Conservation (phyloP, 37 sponge, comb jelly and placozoan genomes). For the Lycopodina hypogea region DNA sequence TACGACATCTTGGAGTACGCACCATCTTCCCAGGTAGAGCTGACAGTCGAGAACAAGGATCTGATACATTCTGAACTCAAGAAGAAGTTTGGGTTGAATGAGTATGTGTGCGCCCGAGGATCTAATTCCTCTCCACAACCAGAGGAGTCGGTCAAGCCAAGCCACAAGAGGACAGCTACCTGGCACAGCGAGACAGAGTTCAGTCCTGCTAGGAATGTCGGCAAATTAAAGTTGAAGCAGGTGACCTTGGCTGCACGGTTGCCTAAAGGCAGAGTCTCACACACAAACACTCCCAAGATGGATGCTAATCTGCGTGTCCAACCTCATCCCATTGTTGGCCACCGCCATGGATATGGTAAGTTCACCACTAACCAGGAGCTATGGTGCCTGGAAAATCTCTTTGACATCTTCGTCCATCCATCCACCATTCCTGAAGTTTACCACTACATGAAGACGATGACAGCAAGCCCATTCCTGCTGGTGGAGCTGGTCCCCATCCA, state of each 20-base stretch:
- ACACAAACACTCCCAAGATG: slow-evolving; percentile 2
- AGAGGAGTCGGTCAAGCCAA: background rate
- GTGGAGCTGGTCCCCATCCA: slow-evolving; percentile 19
- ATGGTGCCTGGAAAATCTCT: slow-evolving; percentile 17
- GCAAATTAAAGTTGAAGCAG: background rate
- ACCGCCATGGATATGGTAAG: background rate
- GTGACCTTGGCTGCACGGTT: background rate
- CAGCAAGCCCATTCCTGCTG: background rate
- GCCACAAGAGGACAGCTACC: slow-evolving; percentile 12
- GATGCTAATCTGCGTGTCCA: slow-evolving; percentile 53
- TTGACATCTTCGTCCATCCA: slow-evolving; percentile 67
- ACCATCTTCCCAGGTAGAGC: background rate
- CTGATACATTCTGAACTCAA: background rate
- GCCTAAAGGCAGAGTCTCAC: background rate
- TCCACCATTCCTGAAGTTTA: slow-evolving; percentile 58
- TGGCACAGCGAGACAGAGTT: slow-evolving; percentile 22
- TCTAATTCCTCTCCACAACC: background rate
- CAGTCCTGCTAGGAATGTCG: background rate
- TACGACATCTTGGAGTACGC: background rate
- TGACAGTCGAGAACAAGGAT: background rate
- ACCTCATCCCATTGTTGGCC: slow-evolving; percentile 8
- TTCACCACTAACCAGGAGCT: background rate
- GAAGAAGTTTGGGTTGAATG: background rate
- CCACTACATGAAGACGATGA: background rate
- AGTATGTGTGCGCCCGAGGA: background rate